These are phyloP conservation scores for Drosophila helvetica DNA, from an alignment of 2,888 invertebrate genomes.

Conservation along the genomic window DNA sequence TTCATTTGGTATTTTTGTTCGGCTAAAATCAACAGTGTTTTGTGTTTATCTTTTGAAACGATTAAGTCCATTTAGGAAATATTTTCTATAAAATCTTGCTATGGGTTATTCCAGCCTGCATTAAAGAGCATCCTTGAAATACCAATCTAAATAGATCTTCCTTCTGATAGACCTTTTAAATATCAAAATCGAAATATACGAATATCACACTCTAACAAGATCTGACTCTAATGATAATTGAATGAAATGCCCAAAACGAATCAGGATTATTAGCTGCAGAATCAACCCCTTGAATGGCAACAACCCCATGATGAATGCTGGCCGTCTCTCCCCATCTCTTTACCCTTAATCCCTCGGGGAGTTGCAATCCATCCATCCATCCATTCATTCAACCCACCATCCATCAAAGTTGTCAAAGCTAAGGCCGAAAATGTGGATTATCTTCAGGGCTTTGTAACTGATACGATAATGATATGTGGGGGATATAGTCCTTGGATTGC, in stretches of 20 bases:
- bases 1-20: no score
- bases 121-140: no score
- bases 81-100: no score
- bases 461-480: conserved; percentile 19
- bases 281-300: conserved; percentile 16
- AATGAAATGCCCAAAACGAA: conserved; percentile 24
- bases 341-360: conserved; percentile 19
- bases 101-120: no score
- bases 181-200: no score
- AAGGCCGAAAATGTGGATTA: conserved; percentile 38
- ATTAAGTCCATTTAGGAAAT: no score
- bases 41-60: no score
- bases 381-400: not conserved
- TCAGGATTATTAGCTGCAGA: conserved; percentile 22
- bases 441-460: conserved; percentile 2
- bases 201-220: not conserved
- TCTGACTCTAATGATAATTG: conserved; percentile 7
- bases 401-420: conserved; percentile 23
- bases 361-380: conserved; percentile 15
- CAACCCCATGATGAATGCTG: not conserved
- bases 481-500: not conserved
- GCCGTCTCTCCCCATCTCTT: not conserved
- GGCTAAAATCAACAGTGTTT: no score
- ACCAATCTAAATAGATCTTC: not conserved
- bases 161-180: not conserved